Base-by-base conservation (phyloP, 2,888 invertebrate genomes). In the Endotricha flammealis region DNA sequence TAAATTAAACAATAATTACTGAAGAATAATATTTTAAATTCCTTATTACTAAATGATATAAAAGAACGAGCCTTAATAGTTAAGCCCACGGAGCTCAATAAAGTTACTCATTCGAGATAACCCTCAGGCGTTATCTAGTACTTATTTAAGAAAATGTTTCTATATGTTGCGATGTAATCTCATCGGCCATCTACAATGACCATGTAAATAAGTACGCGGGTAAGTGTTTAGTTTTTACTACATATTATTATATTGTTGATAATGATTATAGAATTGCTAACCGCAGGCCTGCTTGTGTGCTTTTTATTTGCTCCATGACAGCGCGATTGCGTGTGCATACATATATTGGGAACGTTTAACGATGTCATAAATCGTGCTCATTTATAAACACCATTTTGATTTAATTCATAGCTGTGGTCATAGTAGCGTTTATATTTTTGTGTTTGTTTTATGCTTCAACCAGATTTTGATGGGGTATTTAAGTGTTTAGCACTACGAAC, bases 231-330 rank as follows among this genome's bases (percentile, higher is more conserved):
- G 57, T 62, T 60, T 61, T 64, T 60, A 55, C 64, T 68, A 63
- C 45, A 41, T 57, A 55, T 57, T 63, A 57, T 53, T 56, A 54
- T 57, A 53, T 53, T 53, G 53, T 64, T 62, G 59, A 71, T 68
- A 69, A 69, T 66, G 64, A 67, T 72, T 66, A 72, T 69, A 65
- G 71, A 67, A 72, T 65, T 56, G 69, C 67, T 60, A 58, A 71
- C 72, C 71, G 69, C 72, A 62, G 66, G 68, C 64, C 65, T 59
- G 68, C 65, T 68, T 61, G 58, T 53, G 50, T 61, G 7, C 28
- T 28, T 28, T 28, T 28, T 28, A 13, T 28, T 12, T n/a, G 28
- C 28, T 28, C n/a, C 28, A 13, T 8, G 28, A 28, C 28, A 28
- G 13, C 28, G 20, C 20, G 2, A 6, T 74, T 65, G 76, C 76